phyloP scores from a whole-genome alignment of 2,797 vertebrate genomes.

The Channallabes apus region DNA sequence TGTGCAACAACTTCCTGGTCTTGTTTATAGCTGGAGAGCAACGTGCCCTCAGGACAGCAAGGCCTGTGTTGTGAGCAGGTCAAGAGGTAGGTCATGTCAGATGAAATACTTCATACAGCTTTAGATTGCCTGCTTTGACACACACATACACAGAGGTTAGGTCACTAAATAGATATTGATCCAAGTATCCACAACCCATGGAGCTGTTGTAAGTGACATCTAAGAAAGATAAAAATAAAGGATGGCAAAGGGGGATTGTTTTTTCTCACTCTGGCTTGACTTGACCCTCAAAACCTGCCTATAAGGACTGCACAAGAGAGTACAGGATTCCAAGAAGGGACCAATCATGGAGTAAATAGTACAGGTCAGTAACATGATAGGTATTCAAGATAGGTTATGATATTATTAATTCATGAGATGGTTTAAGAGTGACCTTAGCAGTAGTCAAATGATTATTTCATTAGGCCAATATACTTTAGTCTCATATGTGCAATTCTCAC shows the following conservation, averaged over 20 bases:
- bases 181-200: slow-evolving; percentile 58
- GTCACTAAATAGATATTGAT: slow-evolving; percentile 75
- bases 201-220: slow-evolving; percentile 56
- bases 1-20: slow-evolving; percentile 63
- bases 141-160: slow-evolving; percentile 65
- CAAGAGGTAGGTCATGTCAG: slow-evolving; percentile 62
- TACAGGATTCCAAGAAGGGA: slow-evolving; percentile 34
- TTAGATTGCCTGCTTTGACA: slow-evolving; percentile 68
- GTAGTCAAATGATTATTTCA: background rate
- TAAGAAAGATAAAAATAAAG: slow-evolving; percentile 64
- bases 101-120: slow-evolving; percentile 72
- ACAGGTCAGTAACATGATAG: background rate
- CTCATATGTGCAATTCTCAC: background rate
- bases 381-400: background rate
- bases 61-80: slow-evolving; percentile 53
- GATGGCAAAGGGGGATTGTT: slow-evolving; percentile 52
- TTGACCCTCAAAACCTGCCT: slow-evolving; percentile 44
- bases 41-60: slow-evolving; percentile 55
- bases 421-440: background rate
- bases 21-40: slow-evolving; percentile 64
- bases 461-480: background rate
- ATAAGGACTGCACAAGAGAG: slow-evolving; percentile 46
- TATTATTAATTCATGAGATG: background rate
- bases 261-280: slow-evolving; percentile 50
- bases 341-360: background rate